Evolutionary conservation across 2,888 invertebrate genomes (phyloP), one percentile per base, ranked within the genome.

Genomic region (Timema cristinae): DNA sequence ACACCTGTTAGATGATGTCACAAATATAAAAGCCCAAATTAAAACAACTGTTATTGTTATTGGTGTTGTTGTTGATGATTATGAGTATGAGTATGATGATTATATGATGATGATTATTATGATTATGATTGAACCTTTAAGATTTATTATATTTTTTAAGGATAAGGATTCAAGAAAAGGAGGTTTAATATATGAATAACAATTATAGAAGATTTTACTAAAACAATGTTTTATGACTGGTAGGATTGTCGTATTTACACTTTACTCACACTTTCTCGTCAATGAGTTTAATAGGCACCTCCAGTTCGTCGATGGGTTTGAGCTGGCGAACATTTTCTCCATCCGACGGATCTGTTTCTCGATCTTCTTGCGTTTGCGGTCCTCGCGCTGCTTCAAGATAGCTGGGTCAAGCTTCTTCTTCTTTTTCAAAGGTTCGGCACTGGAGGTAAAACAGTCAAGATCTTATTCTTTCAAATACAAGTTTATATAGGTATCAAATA

Each of bases 291-390:
- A 89, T 78, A 0, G 94, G 89, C 9, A 92, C 85, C 82, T 96
- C 93, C 75, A 91, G 81, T 84, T 98, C 98, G 71, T 91, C 91
- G 61, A 98, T 87, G 0, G 98, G 97, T 82, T 98, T 98, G 68
- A 95, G 81, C 80, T 95, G 94, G 51, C 89, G 85, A 0, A 92
- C 88, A 83, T 90, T 88, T 90, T 95, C 80, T 95, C 90, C 73
- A 98, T 82, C 75, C 89, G 86, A 69, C 91, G 85, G 75, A 98
- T 97, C 80, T 90, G 91, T 80, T 94, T 97, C 80, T 96, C 96
- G 4, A 98, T 76, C 81, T 91, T 94, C 79, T 88, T 93, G 75
- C 89, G 90, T 75, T 87, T 91, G 69, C 94, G 88, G 0, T 94
- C 93, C 79, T 96, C 95, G 77, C 95, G 87, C 15, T 90, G 90